Evolutionary conservation across 2,113 vertebrate genomes (phyloP), one percentile per base, ranked within the genome.

Genomic region (Megaceryle maxima): DNA sequence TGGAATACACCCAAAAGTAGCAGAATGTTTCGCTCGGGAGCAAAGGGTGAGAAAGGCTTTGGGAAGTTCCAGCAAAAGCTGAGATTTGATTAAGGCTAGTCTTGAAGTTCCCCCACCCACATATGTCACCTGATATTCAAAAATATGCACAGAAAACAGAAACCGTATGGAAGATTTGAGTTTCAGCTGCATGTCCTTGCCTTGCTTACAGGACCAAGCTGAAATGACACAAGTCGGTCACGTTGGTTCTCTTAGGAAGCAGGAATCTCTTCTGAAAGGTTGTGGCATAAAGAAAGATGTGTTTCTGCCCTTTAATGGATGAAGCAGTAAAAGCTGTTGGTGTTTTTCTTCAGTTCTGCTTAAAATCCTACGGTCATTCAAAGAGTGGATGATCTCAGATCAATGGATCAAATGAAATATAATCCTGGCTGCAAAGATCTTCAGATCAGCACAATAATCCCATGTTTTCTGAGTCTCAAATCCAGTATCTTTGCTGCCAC

Each of bases 51-150:
- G 95, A 97, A 96, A 92, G 22, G 31, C 69, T 92, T 91, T 96
- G 92, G 96, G 96, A 96, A 97, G 86, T 97, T 97, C 96, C 96
- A 93, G 68, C 94, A 94, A 96, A 95, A 96, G 86, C 92, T 93
- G 90, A 97, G 86, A 96, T 96, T 96, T 96, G 90, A 77, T 97
- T 96, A 96, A 95, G 74, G n/a, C 48, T 86, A 79, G 78, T 92
- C 81, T 84, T 75, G 69, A 96, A 93, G 60, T 97, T 97, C 90
- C 96, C 96, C 96, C 96, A 96, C 96, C 96, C 92, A 97, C 96
- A 59, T 80, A 63, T 55, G 92, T 92, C 95, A 97, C 86, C 91
- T 96, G 92, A 94, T 93, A 96, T 66, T 96, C 92, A 95, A 96
- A 96, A 84, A 60, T 76, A 62, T 46, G 81, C 60, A 82, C 43